Conservation (phyloP, 2,797 vertebrate species). For the Coracias cyanogaster region DNA sequence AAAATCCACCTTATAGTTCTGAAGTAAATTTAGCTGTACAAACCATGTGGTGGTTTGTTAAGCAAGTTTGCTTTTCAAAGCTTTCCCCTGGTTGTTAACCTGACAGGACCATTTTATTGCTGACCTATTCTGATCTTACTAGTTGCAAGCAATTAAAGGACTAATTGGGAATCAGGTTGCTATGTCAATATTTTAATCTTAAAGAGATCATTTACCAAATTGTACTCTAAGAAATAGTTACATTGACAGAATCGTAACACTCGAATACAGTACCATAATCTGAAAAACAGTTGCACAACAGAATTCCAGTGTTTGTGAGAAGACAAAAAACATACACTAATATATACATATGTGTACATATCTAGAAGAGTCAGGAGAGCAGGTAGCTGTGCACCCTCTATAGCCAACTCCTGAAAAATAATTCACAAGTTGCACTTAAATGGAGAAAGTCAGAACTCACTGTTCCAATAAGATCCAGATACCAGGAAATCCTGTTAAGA, state of each 20-base stretch:
- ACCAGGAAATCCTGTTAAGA: not conserved
- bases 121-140: not conserved
- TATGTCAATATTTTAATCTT: not conserved
- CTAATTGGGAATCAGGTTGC: not conserved
- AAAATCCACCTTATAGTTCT: not conserved
- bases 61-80: not conserved
- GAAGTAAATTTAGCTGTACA: not conserved
- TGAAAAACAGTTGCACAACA: not conserved
- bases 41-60: not conserved
- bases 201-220: not conserved
- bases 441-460: not conserved
- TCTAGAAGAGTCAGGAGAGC: not conserved
- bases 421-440: fast-evolving
- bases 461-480: not conserved
- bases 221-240: not conserved
- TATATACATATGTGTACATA: no score
- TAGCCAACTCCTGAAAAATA: not conserved
- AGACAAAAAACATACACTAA: not conserved
- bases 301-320: not conserved
- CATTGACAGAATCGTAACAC: not conserved
- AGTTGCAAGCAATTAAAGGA: not conserved
- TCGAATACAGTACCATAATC: not conserved
- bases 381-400: not conserved
- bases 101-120: not conserved
- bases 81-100: not conserved